These are phyloP conservation scores for Gavia stellata DNA, from an alignment of 2,113 vertebrate species.

Conservation along the genomic window DNA sequence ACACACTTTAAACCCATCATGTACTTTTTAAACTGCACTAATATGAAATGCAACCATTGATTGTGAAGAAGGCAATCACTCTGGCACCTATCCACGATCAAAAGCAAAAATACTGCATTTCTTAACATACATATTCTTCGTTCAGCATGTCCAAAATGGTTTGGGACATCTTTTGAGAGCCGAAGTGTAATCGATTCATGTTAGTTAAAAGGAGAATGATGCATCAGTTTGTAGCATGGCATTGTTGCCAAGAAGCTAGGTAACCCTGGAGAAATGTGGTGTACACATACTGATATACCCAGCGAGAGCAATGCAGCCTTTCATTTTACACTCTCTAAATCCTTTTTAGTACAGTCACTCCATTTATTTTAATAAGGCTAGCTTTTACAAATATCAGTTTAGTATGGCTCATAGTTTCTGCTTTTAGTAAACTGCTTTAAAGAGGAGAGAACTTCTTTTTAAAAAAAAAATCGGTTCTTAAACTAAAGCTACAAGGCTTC, in stretches of 20 bases:
- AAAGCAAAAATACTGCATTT: neutral
- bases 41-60: slow-evolving; percentile 42
- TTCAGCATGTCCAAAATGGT: neutral
- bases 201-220: neutral
- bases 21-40: slow-evolving; percentile 60
- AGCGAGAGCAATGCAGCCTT: slow-evolving; percentile 25
- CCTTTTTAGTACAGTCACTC: slow-evolving; percentile 50
- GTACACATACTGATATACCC: neutral
- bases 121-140: neutral
- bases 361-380: slow-evolving; percentile 60
- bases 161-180: neutral
- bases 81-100: slow-evolving; percentile 31
- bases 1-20: neutral
- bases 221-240: neutral
- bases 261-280: slow-evolving; percentile 40
- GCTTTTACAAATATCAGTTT: slow-evolving; percentile 58
- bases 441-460: neutral
- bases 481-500: slow-evolving; percentile 22
- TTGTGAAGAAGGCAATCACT: slow-evolving; percentile 48
- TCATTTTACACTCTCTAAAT: slow-evolving; percentile 30
- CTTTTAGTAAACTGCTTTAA: slow-evolving; percentile 55
- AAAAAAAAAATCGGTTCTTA: neutral
- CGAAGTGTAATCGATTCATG: neutral
- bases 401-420: slow-evolving; percentile 54
- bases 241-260: slow-evolving; percentile 3